These are phyloP conservation scores for Todiramphus chloris DNA, from an alignment of 2,113 vertebrate genomes.

Conservation along the genomic window DNA sequence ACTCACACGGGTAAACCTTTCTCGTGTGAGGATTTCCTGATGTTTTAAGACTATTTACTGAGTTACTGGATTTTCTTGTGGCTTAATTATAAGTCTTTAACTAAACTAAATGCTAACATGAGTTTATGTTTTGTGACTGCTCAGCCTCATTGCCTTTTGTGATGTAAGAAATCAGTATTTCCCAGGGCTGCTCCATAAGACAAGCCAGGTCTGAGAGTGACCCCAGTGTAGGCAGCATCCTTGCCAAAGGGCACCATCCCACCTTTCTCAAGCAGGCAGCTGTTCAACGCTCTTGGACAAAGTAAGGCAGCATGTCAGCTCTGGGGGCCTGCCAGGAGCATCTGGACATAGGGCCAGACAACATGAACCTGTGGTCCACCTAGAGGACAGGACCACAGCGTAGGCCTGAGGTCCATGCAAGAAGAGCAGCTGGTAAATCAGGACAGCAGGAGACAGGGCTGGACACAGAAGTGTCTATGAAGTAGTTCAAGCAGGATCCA, in stretches of 20 bases:
- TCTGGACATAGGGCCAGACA: neutral
- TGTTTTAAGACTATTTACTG: neutral
- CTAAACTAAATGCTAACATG: neutral
- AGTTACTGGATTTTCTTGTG: neutral
- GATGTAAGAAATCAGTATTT: neutral
- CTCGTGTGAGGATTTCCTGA: neutral
- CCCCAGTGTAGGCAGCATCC: neutral
- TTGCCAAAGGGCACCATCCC: fast-evolving
- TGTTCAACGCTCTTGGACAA: neutral
- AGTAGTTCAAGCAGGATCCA: neutral
- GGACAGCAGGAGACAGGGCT: neutral
- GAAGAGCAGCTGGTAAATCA: neutral
- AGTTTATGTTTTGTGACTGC: neutral
- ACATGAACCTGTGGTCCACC: neutral
- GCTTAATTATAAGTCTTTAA: neutral
- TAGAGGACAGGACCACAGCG: neutral
- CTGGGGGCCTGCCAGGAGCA: neutral
- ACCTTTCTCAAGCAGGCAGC: neutral
- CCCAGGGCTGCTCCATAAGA: neutral
- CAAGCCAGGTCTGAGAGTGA: neutral
- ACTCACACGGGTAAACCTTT: neutral
- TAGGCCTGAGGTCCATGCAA: neutral
- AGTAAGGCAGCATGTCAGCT: neutral
- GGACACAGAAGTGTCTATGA: neutral
- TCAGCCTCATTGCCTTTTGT: neutral